Conservation (phyloP, 2,888 invertebrate species). For the Dichetophora obliterata region DNA sequence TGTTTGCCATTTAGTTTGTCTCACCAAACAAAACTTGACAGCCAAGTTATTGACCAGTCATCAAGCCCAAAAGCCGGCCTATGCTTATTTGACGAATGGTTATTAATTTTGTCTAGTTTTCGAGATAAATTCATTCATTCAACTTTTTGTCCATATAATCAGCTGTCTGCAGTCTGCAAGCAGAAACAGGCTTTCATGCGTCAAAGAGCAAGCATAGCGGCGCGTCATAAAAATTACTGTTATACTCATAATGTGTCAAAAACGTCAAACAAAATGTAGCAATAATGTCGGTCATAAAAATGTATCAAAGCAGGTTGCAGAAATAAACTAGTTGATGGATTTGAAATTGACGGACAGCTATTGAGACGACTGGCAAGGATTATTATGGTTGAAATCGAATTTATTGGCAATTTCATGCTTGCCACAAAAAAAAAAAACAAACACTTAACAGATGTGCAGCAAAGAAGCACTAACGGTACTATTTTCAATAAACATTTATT, state of each 20-base stretch:
- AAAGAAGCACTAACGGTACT: too few species aligned
- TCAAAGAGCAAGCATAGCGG: not conserved
- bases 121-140: too few species aligned
- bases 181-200: not conserved
- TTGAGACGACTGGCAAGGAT: not conserved
- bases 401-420: too few species aligned
- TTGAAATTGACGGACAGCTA: too few species aligned
- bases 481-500: too few species aligned
- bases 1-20: not conserved
- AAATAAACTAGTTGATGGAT: too few species aligned
- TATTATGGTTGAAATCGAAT: not conserved
- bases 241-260: not conserved
- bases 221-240: slow-evolving; percentile 4
- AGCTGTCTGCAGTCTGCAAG: not conserved
- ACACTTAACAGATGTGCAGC: too few species aligned
- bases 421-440: too few species aligned
- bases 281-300: not conserved
- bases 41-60: slow-evolving; percentile 1
- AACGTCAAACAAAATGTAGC: not conserved
- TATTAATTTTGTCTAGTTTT: not conserved
- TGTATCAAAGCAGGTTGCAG: too few species aligned
- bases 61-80: not conserved
- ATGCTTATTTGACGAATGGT: not conserved
- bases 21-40: not conserved
- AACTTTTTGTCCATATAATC: too few species aligned